These are phyloP conservation scores for Lophotriccus pileatus DNA, from an alignment of 2,797 vertebrate genomes.

Conservation along the genomic window DNA sequence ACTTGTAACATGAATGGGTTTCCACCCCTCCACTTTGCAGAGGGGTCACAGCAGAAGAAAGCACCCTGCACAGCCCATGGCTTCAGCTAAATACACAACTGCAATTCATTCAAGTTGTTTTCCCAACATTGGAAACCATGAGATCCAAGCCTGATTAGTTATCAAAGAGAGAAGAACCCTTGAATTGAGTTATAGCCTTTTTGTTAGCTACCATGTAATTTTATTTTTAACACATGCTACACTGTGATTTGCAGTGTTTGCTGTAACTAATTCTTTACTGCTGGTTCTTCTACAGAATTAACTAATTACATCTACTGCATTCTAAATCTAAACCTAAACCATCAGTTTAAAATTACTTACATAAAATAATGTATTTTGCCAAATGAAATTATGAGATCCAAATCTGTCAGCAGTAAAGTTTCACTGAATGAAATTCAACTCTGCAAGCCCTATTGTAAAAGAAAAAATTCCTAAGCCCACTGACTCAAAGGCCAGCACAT, in stretches of 20 bases:
- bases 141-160: not conserved
- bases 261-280: conserved; percentile 3
- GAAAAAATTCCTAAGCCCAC: not conserved
- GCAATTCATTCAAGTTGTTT: conserved; percentile 19
- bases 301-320: not conserved
- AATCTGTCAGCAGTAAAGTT: not conserved
- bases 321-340: conserved; percentile 5
- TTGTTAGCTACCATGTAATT: not conserved
- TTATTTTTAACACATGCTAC: conserved; percentile 36
- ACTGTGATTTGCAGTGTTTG: conserved; percentile 5
- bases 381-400: not conserved
- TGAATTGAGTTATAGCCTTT: not conserved
- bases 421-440: not conserved
- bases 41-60: not conserved
- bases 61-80: not conserved
- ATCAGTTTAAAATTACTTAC: conserved; percentile 5
- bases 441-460: not conserved
- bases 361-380: not conserved
- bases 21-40: not conserved
- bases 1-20: not conserved
- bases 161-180: not conserved
- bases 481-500: not conserved
- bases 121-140: not conserved
- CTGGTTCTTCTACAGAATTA: not conserved
- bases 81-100: not conserved